Evolutionary conservation across 2,113 vertebrate genomes (phyloP).

Genomic region (Paracanthobrama guichenoti): DNA sequence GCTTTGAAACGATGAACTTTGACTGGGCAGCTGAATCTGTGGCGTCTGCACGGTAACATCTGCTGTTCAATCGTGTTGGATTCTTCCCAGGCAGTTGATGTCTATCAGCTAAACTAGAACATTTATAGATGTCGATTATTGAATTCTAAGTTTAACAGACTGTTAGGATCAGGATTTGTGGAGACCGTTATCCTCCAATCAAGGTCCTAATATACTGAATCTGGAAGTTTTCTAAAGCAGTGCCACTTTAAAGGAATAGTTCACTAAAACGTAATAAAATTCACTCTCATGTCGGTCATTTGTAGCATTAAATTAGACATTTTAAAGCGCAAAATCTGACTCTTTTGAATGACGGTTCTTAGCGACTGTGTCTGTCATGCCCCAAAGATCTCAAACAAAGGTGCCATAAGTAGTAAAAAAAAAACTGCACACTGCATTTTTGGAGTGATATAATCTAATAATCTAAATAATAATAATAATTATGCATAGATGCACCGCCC

Average conservation of each 20-base stretch:
- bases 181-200: neutral
- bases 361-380: neutral
- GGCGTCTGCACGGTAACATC: constrained; percentile 58
- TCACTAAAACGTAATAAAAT: neutral
- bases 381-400: neutral
- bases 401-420: neutral
- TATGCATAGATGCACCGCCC: neutral
- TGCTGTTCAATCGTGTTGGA: constrained; percentile 58
- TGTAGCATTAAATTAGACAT: neutral
- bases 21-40: constrained; percentile 59
- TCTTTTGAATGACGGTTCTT: neutral
- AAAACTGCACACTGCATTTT: neutral
- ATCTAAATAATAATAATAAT: too few relatives aligned
- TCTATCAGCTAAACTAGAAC: constrained; percentile 32
- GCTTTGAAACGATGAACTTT: constrained; percentile 54
- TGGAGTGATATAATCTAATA: neutral
- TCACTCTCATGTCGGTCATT: neutral
- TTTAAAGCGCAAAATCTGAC: neutral
- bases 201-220: neutral
- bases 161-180: neutral
- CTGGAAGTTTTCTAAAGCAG: neutral
- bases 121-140: constrained; percentile 19
- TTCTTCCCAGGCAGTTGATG: constrained; percentile 53
- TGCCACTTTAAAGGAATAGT: neutral
- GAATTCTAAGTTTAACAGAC: constrained; percentile 27